Evolutionary conservation across 2,888 invertebrate species (phyloP).

Genomic region (Caenorhabditis sp.): DNA sequence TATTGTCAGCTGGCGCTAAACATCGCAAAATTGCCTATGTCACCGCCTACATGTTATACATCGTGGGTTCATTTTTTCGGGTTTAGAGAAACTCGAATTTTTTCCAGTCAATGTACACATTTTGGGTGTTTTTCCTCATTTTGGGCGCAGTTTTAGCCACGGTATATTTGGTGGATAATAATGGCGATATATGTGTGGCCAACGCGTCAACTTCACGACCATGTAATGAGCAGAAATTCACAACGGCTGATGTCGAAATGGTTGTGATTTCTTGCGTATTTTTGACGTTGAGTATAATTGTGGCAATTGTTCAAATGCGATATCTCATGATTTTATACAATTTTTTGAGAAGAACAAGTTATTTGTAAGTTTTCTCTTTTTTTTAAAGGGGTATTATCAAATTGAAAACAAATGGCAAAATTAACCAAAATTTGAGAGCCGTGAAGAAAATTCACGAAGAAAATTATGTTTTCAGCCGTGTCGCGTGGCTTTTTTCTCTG

Average conservation of each 20-base stretch:
- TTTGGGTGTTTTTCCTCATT: constrained; percentile 40
- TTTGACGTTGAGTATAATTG: constrained; percentile 31
- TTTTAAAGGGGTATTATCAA: too few species aligned
- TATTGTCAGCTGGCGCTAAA: constrained; percentile 37
- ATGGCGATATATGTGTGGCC: constrained; percentile 10
- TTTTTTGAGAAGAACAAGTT: constrained; percentile 20
- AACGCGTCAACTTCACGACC: constrained; percentile 2
- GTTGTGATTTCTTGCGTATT: constrained; percentile 35
- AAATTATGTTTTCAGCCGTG: too few species aligned
- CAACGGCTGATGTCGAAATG: constrained; percentile 31
- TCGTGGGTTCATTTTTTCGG: too few species aligned
- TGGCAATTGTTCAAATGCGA: constrained; percentile 35
- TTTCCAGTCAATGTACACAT: constrained; percentile 46
- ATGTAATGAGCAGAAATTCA: constrained; percentile 18
- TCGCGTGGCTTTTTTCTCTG: too few species aligned
- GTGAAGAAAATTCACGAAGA: too few species aligned
- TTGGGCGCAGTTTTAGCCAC: constrained; percentile 31
- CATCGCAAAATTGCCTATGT: constrained; percentile 34
- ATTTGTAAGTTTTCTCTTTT: constrained; percentile 33
- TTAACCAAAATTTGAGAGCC: too few species aligned
- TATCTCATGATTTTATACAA: constrained; percentile 36
- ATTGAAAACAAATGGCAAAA: too few species aligned
- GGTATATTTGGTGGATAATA: constrained; percentile 24
- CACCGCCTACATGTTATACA: constrained; percentile 39
- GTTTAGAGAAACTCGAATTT: too few species aligned